Conservation (phyloP, 2,888 invertebrate genomes). For the Apantesis nais region DNA sequence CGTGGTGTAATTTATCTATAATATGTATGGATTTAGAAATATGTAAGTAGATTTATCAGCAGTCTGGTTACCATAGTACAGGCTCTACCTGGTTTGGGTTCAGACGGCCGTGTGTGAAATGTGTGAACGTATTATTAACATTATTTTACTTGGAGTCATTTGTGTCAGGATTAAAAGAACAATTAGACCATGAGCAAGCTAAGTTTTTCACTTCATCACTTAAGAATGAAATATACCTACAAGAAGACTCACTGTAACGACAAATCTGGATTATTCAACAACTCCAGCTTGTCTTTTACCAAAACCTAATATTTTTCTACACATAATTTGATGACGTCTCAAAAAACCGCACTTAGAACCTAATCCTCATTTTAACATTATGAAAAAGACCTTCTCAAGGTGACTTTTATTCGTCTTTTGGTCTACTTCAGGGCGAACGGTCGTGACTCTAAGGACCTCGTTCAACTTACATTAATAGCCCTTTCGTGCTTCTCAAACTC, state of each 20-base stretch:
- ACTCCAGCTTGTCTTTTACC: background rate
- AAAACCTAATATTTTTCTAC: background rate
- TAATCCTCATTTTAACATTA: background rate
- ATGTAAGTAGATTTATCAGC: no score
- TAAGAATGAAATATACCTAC: no score
- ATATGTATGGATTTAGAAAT: no score
- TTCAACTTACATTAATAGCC: background rate
- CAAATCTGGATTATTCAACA: background rate
- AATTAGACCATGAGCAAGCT: no score
- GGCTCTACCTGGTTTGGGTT: no score
- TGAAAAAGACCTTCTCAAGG: background rate
- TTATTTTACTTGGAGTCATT: no score
- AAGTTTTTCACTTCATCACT: no score
- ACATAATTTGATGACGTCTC: background rate
- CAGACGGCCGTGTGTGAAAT: no score
- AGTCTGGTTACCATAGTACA: no score
- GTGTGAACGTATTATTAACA: no score
- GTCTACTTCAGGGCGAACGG: background rate
- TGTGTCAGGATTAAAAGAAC: no score
- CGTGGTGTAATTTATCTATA: no score
- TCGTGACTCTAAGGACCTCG: background rate
- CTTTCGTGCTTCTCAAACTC: background rate
- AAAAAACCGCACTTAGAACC: background rate
- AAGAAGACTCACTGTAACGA: background rate
- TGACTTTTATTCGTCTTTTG: constrained; percentile 2